Evolutionary conservation across 1,140 invertebrate species (phyloP), one percentile per base, ranked within the genome.

Genomic region (Drosophila aff.): DNA sequence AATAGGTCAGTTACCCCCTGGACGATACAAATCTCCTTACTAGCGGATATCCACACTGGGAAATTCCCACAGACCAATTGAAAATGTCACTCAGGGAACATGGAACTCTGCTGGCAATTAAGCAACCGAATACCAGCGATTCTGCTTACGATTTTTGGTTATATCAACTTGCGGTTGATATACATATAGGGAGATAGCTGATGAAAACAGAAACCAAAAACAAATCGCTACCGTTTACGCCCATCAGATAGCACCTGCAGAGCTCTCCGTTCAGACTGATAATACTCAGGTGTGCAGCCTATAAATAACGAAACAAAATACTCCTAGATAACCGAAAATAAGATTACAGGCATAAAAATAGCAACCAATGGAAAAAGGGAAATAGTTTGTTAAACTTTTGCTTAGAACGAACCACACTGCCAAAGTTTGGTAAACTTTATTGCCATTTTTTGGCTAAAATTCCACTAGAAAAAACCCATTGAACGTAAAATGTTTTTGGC

Each of bases 1-100:
- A 59, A 59, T 73, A 83, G 81, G 81, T 84, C 81, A 83, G 77
- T 83, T 76, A 85, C 71, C 69, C 67, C 44, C 46, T 38, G 16
- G 16, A 23, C 26, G 46, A 73, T 64, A 61, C 23, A 68, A 57
- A 21, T 40, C 55, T 41, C 28, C 49, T 23, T 16, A n/a, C 13
- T n/a, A 21, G 33, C 4, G 31, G 36, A 62, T 23, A 74, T 36
- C 11, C 8, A 23, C 33, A 15, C 38, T 9, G 26, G 43, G 40
- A 78, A 65, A 50, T 58, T 58, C 69, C 43, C 58, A 28, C 21
- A 61, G 44, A 38, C 40, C 49, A 66, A 53, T 71, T 69, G 47
- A 52, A 43, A 31, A 46, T 53, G 61, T 46, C 44, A 43, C 7
- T 49, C 43, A 26, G 44, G n/a, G 2, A 26, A 36, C 18, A 50